Conservation (phyloP, 1,140 invertebrate species). For the Tribolium madens region DNA sequence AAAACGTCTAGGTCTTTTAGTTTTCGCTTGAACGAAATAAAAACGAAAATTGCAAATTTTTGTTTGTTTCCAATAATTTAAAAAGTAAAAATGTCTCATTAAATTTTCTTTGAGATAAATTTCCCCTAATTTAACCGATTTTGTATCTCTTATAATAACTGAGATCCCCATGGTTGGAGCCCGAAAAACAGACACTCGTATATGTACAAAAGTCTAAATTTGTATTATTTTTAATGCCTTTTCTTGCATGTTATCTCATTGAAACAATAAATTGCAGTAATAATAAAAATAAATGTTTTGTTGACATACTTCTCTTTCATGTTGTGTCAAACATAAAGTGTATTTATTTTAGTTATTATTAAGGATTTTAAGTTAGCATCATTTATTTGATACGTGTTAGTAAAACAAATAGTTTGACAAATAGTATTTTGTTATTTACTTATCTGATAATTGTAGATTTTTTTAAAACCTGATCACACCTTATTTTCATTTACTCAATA, state of each 20-base stretch:
- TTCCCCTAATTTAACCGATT: too few species aligned
- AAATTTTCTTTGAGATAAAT: too few species aligned
- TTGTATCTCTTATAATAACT: too few species aligned
- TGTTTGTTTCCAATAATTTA: too few species aligned
- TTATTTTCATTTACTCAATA: too few species aligned
- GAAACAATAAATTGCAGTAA: not conserved
- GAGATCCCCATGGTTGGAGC: too few species aligned
- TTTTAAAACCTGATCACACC: not conserved
- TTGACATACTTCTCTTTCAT: not conserved
- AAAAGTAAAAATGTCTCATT: too few species aligned
- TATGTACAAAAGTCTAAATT: not conserved
- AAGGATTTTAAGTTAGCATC: not conserved
- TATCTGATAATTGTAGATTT: not conserved
- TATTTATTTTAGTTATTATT: not conserved
- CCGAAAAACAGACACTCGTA: too few species aligned
- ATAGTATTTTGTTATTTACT: not conserved
- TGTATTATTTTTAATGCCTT: not conserved
- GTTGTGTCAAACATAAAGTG: not conserved
- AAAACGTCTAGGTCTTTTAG: too few species aligned
- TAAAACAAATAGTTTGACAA: not conserved
- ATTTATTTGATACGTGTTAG: not conserved
- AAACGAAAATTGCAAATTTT: too few species aligned
- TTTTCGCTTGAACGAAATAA: too few species aligned
- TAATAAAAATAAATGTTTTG: not conserved
- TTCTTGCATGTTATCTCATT: not conserved